phyloP scores from a whole-genome alignment of 2,888 invertebrate species.

The Mylabris sibirica region DNA sequence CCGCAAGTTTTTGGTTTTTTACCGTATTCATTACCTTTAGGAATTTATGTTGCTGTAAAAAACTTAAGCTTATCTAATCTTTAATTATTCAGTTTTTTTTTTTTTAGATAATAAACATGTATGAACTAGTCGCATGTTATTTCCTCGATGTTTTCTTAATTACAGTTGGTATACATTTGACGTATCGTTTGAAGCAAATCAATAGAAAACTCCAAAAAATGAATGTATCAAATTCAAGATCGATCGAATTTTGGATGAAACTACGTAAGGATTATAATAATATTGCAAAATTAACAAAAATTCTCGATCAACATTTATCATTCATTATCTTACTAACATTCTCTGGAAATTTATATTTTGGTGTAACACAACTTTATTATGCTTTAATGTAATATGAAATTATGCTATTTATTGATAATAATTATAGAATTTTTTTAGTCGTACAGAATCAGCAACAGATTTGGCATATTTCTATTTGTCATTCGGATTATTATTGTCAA shows the following conservation, averaged over 20 bases:
- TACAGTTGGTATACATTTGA: slow-evolving; percentile 23
- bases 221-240: slow-evolving; percentile 55
- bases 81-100: not conserved
- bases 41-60: slow-evolving; percentile 51
- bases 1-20: slow-evolving; percentile 63
- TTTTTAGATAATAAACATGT: slow-evolving; percentile 29
- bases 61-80: not conserved
- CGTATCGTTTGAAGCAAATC: slow-evolving; percentile 18
- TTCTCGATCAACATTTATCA: slow-evolving; percentile 69
- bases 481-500: slow-evolving; percentile 55
- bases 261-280: slow-evolving; percentile 72
- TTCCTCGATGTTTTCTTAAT: slow-evolving; percentile 29
- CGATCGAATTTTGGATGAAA: slow-evolving; percentile 70
- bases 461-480: slow-evolving; percentile 51
- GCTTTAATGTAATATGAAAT: slow-evolving; percentile 65
- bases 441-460: slow-evolving; percentile 62
- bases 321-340: slow-evolving; percentile 70
- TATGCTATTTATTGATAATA: not conserved
- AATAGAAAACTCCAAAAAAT: slow-evolving; percentile 12
- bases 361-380: slow-evolving; percentile 72
- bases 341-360: slow-evolving; percentile 73
- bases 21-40: slow-evolving; percentile 62
- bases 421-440: slow-evolving; percentile 41
- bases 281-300: slow-evolving; percentile 68
- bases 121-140: slow-evolving; percentile 27